Base-by-base conservation (phyloP, 2,888 invertebrate species). In the Sabellastarte sp. region DNA sequence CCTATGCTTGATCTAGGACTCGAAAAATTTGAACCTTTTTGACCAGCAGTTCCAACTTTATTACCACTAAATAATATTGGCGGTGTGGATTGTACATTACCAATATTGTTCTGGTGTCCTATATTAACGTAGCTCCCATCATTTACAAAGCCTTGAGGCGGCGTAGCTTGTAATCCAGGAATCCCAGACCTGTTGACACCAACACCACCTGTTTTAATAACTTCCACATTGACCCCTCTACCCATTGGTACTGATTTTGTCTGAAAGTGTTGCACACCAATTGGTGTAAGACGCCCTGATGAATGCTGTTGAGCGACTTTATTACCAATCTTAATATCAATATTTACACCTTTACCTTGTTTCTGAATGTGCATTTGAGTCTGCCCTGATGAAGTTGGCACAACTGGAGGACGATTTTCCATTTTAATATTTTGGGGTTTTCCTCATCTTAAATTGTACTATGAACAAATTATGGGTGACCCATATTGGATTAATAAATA, bases 11-110 rank as follows among this genome's bases (percentile, higher is more conserved):
- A 30, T 32, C 66, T 29, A 3, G 66, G 66, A 41, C 67, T 65
- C 3, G 72, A 70, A 26, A 65, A 62, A 51, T 72, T 68, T 1
- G 72, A 71, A 29, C 68, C 72, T 30, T 63, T 41, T 20, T 41
- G 41, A 20, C 41, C 41, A 10, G 20, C 41, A n/a, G n/a, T n/a
- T n/a, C n/a, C n/a, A 64, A 55, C 70, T 70, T 4, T 65, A n/a
- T n/a, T n/a, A n/a, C n/a, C n/a, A n/a, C n/a, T n/a, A n/a, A n/a
- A n/a, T n/a, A n/a, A n/a, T n/a, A n/a, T n/a, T n/a, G n/a, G n/a
- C n/a, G n/a, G n/a, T 66, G 24, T 65, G 60, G 60, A 66, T 70
- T 41, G 70, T 66, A 15, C 68, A 57, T 2, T 68, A 66, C 50
- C 70, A 66, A 29, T 66, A 66, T 50, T 60, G 65, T 41, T 41